phyloP scores from a whole-genome alignment of 2,113 vertebrate species.

The Tonatia bakeri region DNA sequence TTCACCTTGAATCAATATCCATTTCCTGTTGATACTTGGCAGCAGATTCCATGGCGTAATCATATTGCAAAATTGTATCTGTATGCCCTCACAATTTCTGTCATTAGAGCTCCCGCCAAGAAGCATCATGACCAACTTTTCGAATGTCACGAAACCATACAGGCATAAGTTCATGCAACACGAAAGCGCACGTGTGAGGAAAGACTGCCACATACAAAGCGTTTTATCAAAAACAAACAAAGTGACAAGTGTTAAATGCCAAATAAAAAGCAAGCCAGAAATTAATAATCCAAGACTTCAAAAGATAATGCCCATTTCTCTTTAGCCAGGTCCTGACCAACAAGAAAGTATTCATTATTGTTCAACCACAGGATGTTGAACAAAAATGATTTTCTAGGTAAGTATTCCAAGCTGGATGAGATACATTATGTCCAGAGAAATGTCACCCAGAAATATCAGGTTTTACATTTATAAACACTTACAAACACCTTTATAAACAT shows the following conservation, averaged over 20 bases:
- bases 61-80: background rate
- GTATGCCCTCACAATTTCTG: background rate
- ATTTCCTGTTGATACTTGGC: background rate
- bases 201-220: conserved; percentile 43
- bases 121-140: background rate
- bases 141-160: background rate
- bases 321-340: background rate
- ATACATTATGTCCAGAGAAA: background rate
- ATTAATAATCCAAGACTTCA: conserved; percentile 12
- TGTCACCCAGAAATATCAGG: background rate
- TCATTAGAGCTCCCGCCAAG: background rate
- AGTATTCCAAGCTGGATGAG: background rate
- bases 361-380: background rate
- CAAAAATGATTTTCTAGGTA: conserved; percentile 26
- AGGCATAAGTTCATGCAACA: conserved; percentile 57
- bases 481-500: background rate
- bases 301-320: background rate
- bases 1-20: background rate
- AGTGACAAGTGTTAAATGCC: conserved; percentile 23
- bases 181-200: conserved; percentile 20
- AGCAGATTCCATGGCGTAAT: background rate
- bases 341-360: conserved; percentile 14
- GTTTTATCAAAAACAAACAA: conserved; percentile 9
- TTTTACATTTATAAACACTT: background rate
- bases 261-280: conserved; percentile 48